Conservation (phyloP, 2,113 vertebrate species). For the Gasterosteus nipponicus region DNA sequence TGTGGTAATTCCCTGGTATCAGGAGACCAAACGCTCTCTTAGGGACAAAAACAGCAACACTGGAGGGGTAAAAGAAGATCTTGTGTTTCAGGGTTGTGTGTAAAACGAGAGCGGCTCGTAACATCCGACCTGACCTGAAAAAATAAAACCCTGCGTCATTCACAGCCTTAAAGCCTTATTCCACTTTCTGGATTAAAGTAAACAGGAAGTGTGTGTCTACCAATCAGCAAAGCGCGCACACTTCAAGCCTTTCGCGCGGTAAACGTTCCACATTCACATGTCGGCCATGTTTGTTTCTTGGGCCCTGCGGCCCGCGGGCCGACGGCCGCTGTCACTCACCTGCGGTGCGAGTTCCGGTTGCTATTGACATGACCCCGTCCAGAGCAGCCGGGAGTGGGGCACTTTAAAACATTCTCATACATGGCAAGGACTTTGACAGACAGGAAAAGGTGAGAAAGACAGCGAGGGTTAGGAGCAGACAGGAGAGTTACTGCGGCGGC, state of each 20-base stretch:
- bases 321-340: conserved; percentile 85
- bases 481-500: conserved; percentile 57
- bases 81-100: neutral
- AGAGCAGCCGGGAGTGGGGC: conserved; percentile 99
- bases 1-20: neutral
- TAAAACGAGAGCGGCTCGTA: neutral
- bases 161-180: too few relatives aligned
- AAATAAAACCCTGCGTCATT: too few relatives aligned
- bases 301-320: neutral
- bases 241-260: neutral
- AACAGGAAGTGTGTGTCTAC: neutral
- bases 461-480: conserved; percentile 81
- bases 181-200: too few relatives aligned
- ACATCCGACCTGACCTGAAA: too few relatives aligned
- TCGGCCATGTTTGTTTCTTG: neutral
- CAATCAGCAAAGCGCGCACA: neutral
- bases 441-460: conserved; percentile 87
- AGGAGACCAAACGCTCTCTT: neutral
- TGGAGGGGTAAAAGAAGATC: too few relatives aligned
- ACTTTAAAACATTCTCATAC: conserved; percentile 99
- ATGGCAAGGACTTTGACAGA: conserved; percentile 98
- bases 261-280: conserved; percentile 12
- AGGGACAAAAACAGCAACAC: neutral
- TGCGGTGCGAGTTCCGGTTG: conserved; percentile 99
- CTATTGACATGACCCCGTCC: conserved; percentile 99